These are phyloP conservation scores for Vanessa tameamea DNA, from an alignment of 1,140 invertebrate species.

Conservation along the genomic window DNA sequence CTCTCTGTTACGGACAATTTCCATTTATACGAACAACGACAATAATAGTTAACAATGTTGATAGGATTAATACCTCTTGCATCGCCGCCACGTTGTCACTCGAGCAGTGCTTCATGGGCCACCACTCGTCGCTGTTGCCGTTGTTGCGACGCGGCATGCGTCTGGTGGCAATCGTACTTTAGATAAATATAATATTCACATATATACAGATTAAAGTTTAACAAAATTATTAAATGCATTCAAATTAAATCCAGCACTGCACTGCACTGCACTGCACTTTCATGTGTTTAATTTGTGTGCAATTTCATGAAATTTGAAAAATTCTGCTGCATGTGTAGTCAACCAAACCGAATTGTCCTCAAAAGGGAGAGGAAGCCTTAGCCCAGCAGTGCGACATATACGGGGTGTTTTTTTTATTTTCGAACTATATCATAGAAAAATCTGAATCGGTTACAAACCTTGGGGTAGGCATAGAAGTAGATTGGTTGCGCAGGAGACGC, in stretches of 20 bases:
- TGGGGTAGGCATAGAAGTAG: slow-evolving; percentile 45
- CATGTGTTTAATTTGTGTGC: too few species aligned
- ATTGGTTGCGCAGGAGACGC: slow-evolving; percentile 48
- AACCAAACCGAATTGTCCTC: too few species aligned
- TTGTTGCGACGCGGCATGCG: slow-evolving; percentile 55
- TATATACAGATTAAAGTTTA: not conserved
- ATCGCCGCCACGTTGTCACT: slow-evolving; percentile 54
- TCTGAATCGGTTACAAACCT: slow-evolving; percentile 38
- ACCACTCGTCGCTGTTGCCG: slow-evolving; percentile 66
- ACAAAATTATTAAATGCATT: too few species aligned
- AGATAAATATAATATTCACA: not conserved
- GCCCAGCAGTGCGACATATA: too few species aligned
- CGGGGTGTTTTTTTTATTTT: too few species aligned
- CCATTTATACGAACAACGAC: not conserved
- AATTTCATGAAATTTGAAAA: too few species aligned
- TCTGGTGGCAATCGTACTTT: slow-evolving; percentile 40
- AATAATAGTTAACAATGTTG: not conserved
- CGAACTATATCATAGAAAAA: not conserved
- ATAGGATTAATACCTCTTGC: slow-evolving; percentile 49
- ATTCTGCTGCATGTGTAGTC: too few species aligned
- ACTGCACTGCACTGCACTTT: too few species aligned
- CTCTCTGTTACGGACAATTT: too few species aligned
- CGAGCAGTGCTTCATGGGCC: slow-evolving; percentile 50
- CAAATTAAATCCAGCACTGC: too few species aligned
- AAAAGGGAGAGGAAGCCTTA: too few species aligned